Evolutionary conservation across 2,113 vertebrate species (phyloP).

Genomic region (Siniperca chuatsi): DNA sequence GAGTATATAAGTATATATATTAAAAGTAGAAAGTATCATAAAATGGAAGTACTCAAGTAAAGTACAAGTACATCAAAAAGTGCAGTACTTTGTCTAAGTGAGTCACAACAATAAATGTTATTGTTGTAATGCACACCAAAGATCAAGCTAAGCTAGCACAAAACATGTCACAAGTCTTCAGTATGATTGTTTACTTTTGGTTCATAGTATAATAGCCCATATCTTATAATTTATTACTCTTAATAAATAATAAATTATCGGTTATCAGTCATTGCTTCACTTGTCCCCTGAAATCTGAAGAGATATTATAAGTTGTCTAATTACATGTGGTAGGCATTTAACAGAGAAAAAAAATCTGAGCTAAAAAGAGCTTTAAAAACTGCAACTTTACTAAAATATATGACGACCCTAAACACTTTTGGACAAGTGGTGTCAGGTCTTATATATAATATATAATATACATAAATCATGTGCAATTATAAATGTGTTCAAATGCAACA

Average conservation of each 20-base stretch:
- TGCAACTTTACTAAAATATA: no score
- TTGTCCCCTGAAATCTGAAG: not conserved
- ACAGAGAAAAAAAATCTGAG: not conserved
- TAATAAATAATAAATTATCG: not conserved
- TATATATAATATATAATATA: no score
- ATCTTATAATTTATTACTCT: conserved; percentile 9
- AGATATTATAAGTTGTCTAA: not conserved
- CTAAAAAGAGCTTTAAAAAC: not conserved
- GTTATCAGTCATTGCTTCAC: conserved; percentile 10
- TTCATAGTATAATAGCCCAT: not conserved
- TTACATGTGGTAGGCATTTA: no score
- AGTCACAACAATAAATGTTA: not conserved
- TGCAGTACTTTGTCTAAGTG: not conserved
- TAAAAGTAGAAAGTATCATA: no score
- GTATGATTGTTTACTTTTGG: not conserved
- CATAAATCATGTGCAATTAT: not conserved
- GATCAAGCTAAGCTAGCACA: not conserved
- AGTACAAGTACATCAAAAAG: no score
- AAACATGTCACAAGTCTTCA: not conserved
- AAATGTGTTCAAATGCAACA: not conserved
- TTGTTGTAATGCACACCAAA: not conserved
- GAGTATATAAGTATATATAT: no score
- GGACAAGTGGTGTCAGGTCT: not conserved
- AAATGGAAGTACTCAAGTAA: no score
- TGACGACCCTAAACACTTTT: not conserved